These are phyloP conservation scores for Cephus sareptanus DNA, from an alignment of 2,888 invertebrate genomes.

Conservation along the genomic window DNA sequence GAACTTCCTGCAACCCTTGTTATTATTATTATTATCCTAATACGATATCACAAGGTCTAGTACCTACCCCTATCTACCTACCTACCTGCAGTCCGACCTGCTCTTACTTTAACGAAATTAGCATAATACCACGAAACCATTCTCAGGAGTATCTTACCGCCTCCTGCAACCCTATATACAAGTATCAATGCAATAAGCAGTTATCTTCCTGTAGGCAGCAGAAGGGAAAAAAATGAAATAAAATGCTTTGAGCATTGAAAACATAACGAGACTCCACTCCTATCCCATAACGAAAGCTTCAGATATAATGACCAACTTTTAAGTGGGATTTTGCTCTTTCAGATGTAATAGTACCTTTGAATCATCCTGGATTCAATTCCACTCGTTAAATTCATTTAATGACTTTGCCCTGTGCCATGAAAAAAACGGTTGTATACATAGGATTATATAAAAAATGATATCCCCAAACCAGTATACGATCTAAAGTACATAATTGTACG, in stretches of 20 bases:
- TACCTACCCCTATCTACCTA: constrained; percentile 21
- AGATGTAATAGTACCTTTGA: too few species aligned
- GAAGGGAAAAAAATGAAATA: background rate
- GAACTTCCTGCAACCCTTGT: constrained; percentile 38
- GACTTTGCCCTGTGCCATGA: too few species aligned
- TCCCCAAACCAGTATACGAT: background rate
- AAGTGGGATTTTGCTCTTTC: background rate
- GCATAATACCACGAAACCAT: constrained; percentile 61
- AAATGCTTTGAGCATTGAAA: background rate
- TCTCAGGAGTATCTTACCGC: constrained; percentile 46
- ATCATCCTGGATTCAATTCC: too few species aligned
- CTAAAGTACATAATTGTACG: background rate
- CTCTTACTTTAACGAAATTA: constrained; percentile 60
- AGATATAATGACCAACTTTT: background rate
- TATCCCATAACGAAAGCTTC: background rate
- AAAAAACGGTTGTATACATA: background rate
- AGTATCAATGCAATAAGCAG: background rate
- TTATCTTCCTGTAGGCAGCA: background rate
- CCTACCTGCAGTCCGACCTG: constrained; percentile 47
- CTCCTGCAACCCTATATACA: background rate
- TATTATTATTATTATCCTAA: constrained; percentile 54
- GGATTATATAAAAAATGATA: too few species aligned
- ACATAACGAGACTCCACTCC: background rate
- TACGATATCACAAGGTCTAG: constrained; percentile 53
- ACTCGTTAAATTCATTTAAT: too few species aligned